Base-by-base conservation (phyloP, 92 coral and sea anemone species). In the Phenganax subtilis region DNA sequence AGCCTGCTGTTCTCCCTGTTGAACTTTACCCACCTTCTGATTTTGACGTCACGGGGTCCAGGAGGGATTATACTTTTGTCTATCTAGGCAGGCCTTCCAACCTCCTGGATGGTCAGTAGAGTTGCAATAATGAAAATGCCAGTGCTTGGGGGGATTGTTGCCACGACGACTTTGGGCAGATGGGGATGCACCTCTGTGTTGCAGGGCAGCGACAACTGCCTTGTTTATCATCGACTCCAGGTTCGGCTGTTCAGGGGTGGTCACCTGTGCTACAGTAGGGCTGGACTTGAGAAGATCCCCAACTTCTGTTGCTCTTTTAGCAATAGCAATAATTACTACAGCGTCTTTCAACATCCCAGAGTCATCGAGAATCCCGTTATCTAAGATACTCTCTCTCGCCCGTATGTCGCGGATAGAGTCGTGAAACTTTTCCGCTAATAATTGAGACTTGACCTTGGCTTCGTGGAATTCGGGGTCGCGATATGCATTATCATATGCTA, bases 81-180 rank as follows among this genome's bases (percentile, higher is more conserved):
- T 76, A 76, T 55, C 67, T 58, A 69, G 81, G 3, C 67, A 56
- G 64, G 81, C 64, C 63, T 28, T 75, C 80, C 80, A 57, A 55
- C 80, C 81, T 68, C 81, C 81, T 25, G 81, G 70, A 60, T 77
- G 81, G 81, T 47, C 60, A 16, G 81, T 58, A 10, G 70, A 57
- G 55, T 77, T 58, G 71, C 81, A 58, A 72, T 75, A 56, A 20
- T 75, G 64, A 56, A 51, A 56, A 56, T 12, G 51, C 65, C 66
- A 75, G 4, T 15, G 10, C 56, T 56, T 11, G 15, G 28, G n/a
- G 60, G 65, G 25, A 6, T 14, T 59, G 16, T 59, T 59, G 0
- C 16, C 65, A 59, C 65, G 65, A 0, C 65, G 65, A 59, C 25
- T 20, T 59, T 14, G 65, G 65, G 15, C 25, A 6, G 73, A 14